Conservation (phyloP, 2,797 vertebrate species). For the Pygocentrus nattereri region DNA sequence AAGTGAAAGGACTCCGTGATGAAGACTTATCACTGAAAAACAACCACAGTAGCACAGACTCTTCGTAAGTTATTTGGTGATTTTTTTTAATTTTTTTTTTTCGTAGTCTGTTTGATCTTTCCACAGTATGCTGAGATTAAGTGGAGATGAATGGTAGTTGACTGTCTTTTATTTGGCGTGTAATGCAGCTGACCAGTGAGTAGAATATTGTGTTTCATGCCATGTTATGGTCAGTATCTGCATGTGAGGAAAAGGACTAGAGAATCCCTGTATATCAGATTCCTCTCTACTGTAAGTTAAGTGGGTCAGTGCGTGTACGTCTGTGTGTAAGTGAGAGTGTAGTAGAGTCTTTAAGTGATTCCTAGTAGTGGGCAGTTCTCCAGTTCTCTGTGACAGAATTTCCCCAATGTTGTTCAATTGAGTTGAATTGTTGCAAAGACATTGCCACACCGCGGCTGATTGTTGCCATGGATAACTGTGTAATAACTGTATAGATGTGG, state of each 20-base stretch:
- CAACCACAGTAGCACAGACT: neutral
- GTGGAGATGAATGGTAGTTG: neutral
- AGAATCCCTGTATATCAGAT: conserved; percentile 26
- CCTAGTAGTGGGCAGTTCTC: too few relatives aligned
- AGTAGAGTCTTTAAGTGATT: too few relatives aligned
- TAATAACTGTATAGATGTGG: too few relatives aligned
- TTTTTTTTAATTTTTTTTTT: too few relatives aligned
- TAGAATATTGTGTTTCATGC: neutral
- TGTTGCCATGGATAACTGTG: too few relatives aligned
- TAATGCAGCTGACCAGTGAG: neutral
- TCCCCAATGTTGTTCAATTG: too few relatives aligned
- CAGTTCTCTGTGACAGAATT: too few relatives aligned
- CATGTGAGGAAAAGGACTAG: neutral
- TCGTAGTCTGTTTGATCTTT: neutral
- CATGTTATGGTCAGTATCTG: neutral
- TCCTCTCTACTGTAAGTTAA: conserved; percentile 28
- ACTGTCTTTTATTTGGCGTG: neutral
- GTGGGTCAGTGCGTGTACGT: conserved; percentile 9
- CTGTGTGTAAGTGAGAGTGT: too few relatives aligned
- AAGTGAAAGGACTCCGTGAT: neutral
- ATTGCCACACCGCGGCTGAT: too few relatives aligned
- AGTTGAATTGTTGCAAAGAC: too few relatives aligned
- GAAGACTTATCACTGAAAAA: conserved; percentile 8
- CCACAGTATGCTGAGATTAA: neutral
- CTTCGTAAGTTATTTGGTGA: conserved; percentile 48